Base-by-base conservation (phyloP, 2,797 vertebrate species). In the Fringilla coelebs region DNA sequence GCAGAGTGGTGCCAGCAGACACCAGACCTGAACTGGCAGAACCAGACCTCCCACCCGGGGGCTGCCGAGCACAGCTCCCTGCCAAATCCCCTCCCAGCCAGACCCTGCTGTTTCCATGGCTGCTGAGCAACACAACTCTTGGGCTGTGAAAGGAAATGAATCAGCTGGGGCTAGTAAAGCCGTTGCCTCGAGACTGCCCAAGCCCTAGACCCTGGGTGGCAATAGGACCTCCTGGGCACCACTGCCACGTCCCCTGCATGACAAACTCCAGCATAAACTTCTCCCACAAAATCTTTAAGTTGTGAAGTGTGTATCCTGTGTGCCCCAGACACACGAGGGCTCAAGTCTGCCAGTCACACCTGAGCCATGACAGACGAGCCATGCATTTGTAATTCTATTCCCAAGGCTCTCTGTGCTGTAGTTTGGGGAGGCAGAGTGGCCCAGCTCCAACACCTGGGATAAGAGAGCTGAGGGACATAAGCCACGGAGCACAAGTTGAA, bases 121-220 rank as follows among this genome's bases (percentile, higher is more conserved):
- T 71, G 89, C 87, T 34, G 52, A 93, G 84, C 19, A 80, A 31
- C 29, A 76, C 54, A 41, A 2, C 32, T 10, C 93, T 13, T 17
- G 11, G 61, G 20, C 86, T 84, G 66, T 0, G 1, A 78, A 84
- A 78, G 62, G 74, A 93, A 94, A 72, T 81, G 73, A 95, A 52
- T 95, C 95, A 89, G 15, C 1, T 31, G 38, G 62, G 73, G 36
- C 87, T 70, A 52, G 31, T 9, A 55, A 76, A 87, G 71, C 55
- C 90, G 51, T 2, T 2, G 0, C 86, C 51, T 0, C 10, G 31
- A 52, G 36, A 74, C 24, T 40, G 57, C 89, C 61, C 0, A 0
- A 87, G 85, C 11, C 51, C 62, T 60, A 61, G 38, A 9, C 4
- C 49, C 77, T 7, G 2, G 1, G 58, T 61, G 65, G 43, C 29